phyloP scores from a whole-genome alignment of 2,888 invertebrate species.

The Crossocerus cetratus region DNA sequence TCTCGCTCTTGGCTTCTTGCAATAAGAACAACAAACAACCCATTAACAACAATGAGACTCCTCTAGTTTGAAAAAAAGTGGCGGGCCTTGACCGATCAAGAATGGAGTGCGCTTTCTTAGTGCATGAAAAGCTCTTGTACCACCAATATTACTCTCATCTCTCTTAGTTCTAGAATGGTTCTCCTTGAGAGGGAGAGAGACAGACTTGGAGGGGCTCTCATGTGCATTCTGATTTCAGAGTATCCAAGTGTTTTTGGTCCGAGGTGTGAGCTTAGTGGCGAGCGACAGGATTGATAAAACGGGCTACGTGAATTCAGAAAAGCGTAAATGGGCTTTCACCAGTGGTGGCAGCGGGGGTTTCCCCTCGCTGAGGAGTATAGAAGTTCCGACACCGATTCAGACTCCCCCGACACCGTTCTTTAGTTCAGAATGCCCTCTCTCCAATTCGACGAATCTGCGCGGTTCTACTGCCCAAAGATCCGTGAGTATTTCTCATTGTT shows the following conservation, averaged over 20 bases:
- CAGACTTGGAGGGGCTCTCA: too few relatives aligned
- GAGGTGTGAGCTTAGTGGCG: slow-evolving; percentile 81
- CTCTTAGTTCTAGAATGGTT: too few relatives aligned
- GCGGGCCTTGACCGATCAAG: too few relatives aligned
- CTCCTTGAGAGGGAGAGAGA: too few relatives aligned
- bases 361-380: slow-evolving; percentile 75
- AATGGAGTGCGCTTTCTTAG: too few relatives aligned
- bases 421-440: slow-evolving; percentile 74
- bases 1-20: too few relatives aligned
- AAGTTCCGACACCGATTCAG: slow-evolving; percentile 70
- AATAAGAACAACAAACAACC: too few relatives aligned
- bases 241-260: slow-evolving; percentile 81
- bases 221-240: slow-evolving; percentile 75
- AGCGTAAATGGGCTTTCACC: slow-evolving; percentile 72
- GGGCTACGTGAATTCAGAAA: slow-evolving; percentile 62
- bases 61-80: too few relatives aligned
- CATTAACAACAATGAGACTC: too few relatives aligned
- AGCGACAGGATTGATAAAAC: slow-evolving; percentile 76
- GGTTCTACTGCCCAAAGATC: slow-evolving; percentile 75
- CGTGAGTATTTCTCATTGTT: slow-evolving; percentile 54
- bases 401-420: slow-evolving; percentile 71
- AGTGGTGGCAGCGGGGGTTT: slow-evolving; percentile 75
- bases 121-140: too few relatives aligned
- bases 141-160: too few relatives aligned
- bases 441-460: slow-evolving; percentile 72